Percentiles rank a stretch among this genome's conserved stretches.
Evolutionary conservation across 2,797 vertebrate genomes (phyloP).

Genomic region (Etheostoma nigrum): DNA sequence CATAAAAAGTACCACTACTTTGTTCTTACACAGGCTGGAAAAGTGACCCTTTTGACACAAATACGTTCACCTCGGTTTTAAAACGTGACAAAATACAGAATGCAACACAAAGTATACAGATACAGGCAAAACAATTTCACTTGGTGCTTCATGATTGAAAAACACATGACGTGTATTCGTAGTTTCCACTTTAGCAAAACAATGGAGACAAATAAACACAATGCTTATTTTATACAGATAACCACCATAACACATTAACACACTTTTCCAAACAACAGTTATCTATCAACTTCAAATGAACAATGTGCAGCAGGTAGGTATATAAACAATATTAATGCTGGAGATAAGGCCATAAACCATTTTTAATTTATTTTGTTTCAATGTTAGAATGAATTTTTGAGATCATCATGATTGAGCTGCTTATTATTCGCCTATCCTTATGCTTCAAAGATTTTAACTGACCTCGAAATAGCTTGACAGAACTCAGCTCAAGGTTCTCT

Average conservation of each 20-base stretch:
- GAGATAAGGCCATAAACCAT: slow-evolving; percentile 20
- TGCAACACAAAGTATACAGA: slow-evolving; percentile 58
- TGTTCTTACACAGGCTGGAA: slow-evolving; percentile 28
- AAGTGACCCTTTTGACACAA: slow-evolving; percentile 40
- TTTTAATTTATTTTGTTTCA: neutral
- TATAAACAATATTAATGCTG: slow-evolving; percentile 17
- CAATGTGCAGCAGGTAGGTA: slow-evolving; percentile 20
- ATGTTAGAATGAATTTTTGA: neutral
- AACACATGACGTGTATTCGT: slow-evolving; percentile 32
- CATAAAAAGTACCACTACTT: slow-evolving; percentile 44
- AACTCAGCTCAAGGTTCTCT: neutral
- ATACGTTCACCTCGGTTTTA: slow-evolving; percentile 35
- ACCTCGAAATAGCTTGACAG: neutral
- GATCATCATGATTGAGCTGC: neutral
- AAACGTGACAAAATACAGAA: slow-evolving; percentile 56
- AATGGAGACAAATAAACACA: slow-evolving; percentile 50
- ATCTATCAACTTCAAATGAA: slow-evolving; percentile 39
- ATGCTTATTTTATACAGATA: slow-evolving; percentile 47
- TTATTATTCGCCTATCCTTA: neutral
- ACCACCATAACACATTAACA: slow-evolving; percentile 59
- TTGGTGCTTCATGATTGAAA: slow-evolving; percentile 20
- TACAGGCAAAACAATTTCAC: slow-evolving; percentile 55
- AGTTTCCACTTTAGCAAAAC: slow-evolving; percentile 39
- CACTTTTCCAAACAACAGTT: slow-evolving; percentile 61
- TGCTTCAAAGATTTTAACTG: neutral